Conservation (phyloP, 2,888 invertebrate genomes). For the Drosophila paracracens region DNA sequence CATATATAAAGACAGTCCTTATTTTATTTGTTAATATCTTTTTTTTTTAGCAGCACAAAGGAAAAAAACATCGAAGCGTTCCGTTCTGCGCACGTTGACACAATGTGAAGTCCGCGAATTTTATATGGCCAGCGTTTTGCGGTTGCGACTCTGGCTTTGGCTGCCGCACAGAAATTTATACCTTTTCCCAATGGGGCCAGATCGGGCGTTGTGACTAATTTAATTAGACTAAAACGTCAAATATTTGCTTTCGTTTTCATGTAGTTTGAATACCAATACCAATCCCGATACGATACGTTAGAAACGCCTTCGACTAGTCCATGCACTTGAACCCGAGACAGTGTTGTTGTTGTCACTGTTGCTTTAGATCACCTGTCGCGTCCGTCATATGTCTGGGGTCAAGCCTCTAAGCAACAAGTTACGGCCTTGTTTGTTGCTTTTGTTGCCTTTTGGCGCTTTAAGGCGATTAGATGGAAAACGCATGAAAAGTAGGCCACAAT, state of each 20-base stretch:
- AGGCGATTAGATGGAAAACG: constrained; percentile 63
- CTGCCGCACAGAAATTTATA: constrained; percentile 68
- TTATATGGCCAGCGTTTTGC: constrained; percentile 39
- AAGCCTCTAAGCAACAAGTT: constrained; percentile 67
- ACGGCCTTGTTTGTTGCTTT: constrained; percentile 22
- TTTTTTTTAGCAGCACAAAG: background rate
- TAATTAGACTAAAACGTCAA: constrained; percentile 82
- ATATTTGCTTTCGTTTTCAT: constrained; percentile 69
- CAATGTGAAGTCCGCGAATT: constrained; percentile 47
- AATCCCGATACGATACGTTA: constrained; percentile 12
- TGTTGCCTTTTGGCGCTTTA: constrained; percentile 38
- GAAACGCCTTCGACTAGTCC: constrained; percentile 28
- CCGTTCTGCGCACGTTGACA: constrained; percentile 29
- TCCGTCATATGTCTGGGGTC: constrained; percentile 34
- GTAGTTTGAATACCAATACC: constrained; percentile 11
- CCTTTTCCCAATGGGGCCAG: constrained; percentile 70
- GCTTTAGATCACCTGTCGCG: constrained; percentile 44
- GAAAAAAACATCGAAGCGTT: constrained; percentile 9
- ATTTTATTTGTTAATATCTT: constrained; percentile 1
- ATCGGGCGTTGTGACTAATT: constrained; percentile 66
- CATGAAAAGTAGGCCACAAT: constrained; percentile 56
- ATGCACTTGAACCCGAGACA: constrained; percentile 46
- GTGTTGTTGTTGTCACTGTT: background rate
- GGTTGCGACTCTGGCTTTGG: constrained; percentile 24
- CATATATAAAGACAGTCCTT: constrained; percentile 6